phyloP scores from a whole-genome alignment of 2,797 vertebrate species.

The Spinus pinus region DNA sequence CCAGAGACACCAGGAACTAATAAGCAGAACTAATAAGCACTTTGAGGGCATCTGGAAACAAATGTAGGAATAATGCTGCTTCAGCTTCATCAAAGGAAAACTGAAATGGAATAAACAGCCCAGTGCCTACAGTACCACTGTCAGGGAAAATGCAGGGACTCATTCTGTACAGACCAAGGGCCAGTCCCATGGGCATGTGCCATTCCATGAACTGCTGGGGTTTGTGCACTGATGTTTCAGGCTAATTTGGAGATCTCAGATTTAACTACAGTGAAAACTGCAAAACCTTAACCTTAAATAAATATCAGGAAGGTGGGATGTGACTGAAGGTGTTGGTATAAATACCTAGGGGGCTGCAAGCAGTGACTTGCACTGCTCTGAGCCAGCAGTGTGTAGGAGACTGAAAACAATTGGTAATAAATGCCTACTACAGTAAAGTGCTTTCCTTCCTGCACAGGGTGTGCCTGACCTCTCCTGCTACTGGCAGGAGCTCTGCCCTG shows the following conservation, averaged over 20 bases:
- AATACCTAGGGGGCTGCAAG: not conserved
- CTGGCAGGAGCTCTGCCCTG: not conserved
- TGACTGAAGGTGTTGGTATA: not conserved
- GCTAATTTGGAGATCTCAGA: not conserved
- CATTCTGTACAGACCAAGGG: not conserved
- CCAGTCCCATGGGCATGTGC: not conserved
- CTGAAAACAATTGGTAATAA: not conserved
- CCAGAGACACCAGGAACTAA: not conserved
- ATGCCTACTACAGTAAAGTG: not conserved
- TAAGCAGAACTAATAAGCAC: not conserved
- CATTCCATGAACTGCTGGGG: not conserved
- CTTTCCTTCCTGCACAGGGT: not conserved
- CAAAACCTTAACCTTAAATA: not conserved
- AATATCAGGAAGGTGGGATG: not conserved
- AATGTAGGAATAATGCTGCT: not conserved
- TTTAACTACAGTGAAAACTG: not conserved
- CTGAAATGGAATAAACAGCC: not conserved
- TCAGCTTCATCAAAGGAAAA: not conserved
- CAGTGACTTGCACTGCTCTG: not conserved
- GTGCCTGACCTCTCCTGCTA: not conserved
- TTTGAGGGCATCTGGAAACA: not conserved
- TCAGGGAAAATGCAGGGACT: not conserved
- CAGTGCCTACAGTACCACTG: not conserved
- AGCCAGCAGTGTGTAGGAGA: not conserved
- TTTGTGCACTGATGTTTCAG: not conserved